phyloP scores from a whole-genome alignment of 2,113 vertebrate species.

The Petrocephalus microphthalmus region DNA sequence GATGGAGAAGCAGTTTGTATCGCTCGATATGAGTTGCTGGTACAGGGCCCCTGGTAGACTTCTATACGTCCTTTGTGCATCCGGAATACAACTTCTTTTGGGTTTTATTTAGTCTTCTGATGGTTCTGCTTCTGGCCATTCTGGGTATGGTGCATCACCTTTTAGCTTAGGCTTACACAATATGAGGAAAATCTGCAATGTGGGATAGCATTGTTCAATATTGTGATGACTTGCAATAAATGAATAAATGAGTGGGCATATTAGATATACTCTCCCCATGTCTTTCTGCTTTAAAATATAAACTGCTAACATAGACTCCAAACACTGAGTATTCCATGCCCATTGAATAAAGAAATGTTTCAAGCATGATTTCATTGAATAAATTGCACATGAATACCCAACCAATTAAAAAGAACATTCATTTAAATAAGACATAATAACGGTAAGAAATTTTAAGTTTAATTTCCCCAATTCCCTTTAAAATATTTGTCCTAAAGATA shows the following conservation, averaged over 20 bases:
- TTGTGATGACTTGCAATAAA: not conserved
- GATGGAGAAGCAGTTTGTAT: not conserved
- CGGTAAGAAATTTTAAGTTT: not conserved
- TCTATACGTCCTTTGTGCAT: too few relatives aligned
- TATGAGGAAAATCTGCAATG: not conserved
- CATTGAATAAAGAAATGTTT: not conserved
- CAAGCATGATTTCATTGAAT: not conserved
- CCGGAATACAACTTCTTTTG: too few relatives aligned
- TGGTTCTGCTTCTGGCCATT: not conserved
- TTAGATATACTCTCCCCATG: not conserved
- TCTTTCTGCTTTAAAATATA: not conserved
- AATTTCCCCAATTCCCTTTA: not conserved
- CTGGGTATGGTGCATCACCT: not conserved
- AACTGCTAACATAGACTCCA: not conserved
- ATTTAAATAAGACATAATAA: not conserved
- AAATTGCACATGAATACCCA: not conserved
- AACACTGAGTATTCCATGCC: not conserved
- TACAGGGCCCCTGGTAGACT: not conserved
- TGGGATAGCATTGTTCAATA: not conserved
- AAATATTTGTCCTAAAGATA: not conserved
- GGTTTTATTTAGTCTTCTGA: not conserved
- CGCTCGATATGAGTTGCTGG: not conserved
- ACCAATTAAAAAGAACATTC: not conserved
- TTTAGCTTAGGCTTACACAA: not conserved
- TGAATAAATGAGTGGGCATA: not conserved